Percentiles rank a stretch among this genome's conserved stretches.
phyloP scores from a whole-genome alignment of 1,140 invertebrate species.

The Goniozus legneri region DNA sequence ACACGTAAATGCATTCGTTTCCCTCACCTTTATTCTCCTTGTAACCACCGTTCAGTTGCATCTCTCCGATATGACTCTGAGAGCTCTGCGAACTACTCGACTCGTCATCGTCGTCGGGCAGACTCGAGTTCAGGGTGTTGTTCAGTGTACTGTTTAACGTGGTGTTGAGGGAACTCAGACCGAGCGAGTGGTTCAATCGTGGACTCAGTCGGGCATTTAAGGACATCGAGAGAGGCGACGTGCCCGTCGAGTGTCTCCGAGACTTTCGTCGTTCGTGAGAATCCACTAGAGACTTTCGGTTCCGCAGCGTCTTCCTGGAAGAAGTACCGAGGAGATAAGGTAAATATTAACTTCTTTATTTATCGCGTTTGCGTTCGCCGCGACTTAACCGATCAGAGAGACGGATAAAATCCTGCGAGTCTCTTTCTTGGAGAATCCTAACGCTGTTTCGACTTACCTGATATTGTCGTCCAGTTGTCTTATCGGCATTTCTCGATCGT shows the following conservation, averaged over 20 bases:
- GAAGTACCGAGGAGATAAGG: constrained; percentile 1
- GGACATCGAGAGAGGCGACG: constrained; percentile 56
- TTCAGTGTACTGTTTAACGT: constrained; percentile 47
- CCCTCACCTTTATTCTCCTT: constrained; percentile 58
- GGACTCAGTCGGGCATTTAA: constrained; percentile 43
- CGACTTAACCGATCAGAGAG: no score
- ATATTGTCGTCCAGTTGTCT: constrained; percentile 77
- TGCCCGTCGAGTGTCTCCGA: constrained; percentile 69
- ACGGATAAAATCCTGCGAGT: no score
- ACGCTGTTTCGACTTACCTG: constrained; percentile 52
- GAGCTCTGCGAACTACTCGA: constrained; percentile 58
- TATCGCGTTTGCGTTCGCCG: no score
- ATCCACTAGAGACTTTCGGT: constrained; percentile 63
- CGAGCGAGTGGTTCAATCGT: constrained; percentile 44
- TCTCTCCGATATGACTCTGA: constrained; percentile 50
- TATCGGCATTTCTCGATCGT: constrained; percentile 67
- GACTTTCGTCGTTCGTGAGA: constrained; percentile 71
- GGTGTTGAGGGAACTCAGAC: constrained; percentile 42
- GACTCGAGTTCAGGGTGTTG: constrained; percentile 47
- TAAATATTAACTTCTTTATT: no score
- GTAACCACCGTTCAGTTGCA: constrained; percentile 58
- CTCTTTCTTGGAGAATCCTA: background rate
- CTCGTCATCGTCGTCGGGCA: constrained; percentile 56
- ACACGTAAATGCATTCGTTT: no score
- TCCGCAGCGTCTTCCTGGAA: constrained; percentile 71